phyloP scores from a whole-genome alignment of 2,888 invertebrate genomes.

The Pherbina coryleti region DNA sequence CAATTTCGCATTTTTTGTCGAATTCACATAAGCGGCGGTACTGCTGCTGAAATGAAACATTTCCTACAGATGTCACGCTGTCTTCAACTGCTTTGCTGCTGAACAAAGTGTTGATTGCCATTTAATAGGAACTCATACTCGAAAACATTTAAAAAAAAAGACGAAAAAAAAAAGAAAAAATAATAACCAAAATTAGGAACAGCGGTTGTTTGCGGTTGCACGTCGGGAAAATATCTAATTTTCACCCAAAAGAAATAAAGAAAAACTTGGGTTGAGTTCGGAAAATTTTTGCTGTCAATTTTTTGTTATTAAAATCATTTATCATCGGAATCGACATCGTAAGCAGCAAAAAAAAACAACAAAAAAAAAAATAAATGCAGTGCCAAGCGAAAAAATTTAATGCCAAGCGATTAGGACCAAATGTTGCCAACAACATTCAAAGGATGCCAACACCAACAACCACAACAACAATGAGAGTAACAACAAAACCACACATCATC shows the following conservation, averaged over 20 bases:
- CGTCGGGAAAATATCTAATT: slow-evolving; percentile 48
- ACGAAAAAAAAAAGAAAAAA: not conserved
- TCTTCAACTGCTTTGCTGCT: not conserved
- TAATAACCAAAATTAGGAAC: not conserved
- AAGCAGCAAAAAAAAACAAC: not conserved
- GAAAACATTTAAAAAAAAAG: not conserved
- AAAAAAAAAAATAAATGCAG: slow-evolving; percentile 15
- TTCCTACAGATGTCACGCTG: slow-evolving; percentile 18
- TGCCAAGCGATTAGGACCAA: slow-evolving; percentile 36
- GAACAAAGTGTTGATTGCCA: slow-evolving; percentile 26
- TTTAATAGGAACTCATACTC: slow-evolving; percentile 2
- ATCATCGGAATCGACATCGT: slow-evolving; percentile 32
- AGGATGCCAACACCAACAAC: slow-evolving; percentile 47
- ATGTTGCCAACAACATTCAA: slow-evolving; percentile 36
- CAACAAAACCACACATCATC: slow-evolving; percentile 37
- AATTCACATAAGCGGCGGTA: not conserved
- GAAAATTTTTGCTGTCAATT: slow-evolving; percentile 35
- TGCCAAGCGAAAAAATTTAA: slow-evolving; percentile 13
- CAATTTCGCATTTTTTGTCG: not conserved
- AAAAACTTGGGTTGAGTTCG: slow-evolving; percentile 12
- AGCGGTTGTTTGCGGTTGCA: slow-evolving; percentile 23
- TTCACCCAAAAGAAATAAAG: slow-evolving; percentile 45
- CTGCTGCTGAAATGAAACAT: slow-evolving; percentile 24
- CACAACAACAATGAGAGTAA: slow-evolving; percentile 42
- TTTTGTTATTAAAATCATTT: slow-evolving; percentile 43